phyloP scores from a whole-genome alignment of 2,797 vertebrate species.

The Tokudaia muenninki region DNA sequence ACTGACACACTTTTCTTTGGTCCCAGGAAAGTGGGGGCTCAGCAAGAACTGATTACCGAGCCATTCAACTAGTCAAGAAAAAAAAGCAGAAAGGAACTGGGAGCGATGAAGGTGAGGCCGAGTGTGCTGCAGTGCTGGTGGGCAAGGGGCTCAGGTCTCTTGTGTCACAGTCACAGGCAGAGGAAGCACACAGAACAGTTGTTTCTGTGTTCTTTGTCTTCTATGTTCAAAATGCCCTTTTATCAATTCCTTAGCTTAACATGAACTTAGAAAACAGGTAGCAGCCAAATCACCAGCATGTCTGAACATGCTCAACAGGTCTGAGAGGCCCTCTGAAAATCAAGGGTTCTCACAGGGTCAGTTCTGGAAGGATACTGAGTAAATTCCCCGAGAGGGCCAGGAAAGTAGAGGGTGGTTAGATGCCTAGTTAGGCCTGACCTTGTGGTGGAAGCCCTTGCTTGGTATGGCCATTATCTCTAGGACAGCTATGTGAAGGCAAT shows the following conservation, averaged over 20 bases:
- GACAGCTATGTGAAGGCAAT: no score
- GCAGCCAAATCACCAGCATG: not conserved
- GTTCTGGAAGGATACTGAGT: not conserved
- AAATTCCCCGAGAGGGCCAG: not conserved
- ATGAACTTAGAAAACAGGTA: not conserved
- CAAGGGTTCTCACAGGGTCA: not conserved
- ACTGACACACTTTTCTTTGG: constrained; percentile 80
- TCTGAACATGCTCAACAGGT: not conserved
- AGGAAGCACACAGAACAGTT: not conserved
- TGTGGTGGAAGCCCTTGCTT: not conserved
- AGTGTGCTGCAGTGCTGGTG: constrained; percentile 52
- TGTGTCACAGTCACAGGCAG: not conserved
- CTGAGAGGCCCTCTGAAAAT: not conserved
- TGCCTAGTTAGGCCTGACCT: not conserved
- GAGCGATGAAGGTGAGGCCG: constrained; percentile 87
- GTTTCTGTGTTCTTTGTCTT: not conserved
- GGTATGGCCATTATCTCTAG: not conserved
- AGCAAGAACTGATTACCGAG: constrained; percentile 97
- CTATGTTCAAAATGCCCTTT: constrained; percentile 7
- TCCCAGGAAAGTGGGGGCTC: constrained; percentile 95
- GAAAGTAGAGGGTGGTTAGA: not conserved
- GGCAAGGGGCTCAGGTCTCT: not conserved
- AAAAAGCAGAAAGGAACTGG: constrained; percentile 93
- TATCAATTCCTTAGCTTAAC: constrained; percentile 29
- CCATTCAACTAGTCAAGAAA: constrained; percentile 96